Percentiles rank a stretch among this genome's conserved stretches.
Conservation (phyloP, 2,113 vertebrate genomes). For the Thamnophis sirtalis region DNA sequence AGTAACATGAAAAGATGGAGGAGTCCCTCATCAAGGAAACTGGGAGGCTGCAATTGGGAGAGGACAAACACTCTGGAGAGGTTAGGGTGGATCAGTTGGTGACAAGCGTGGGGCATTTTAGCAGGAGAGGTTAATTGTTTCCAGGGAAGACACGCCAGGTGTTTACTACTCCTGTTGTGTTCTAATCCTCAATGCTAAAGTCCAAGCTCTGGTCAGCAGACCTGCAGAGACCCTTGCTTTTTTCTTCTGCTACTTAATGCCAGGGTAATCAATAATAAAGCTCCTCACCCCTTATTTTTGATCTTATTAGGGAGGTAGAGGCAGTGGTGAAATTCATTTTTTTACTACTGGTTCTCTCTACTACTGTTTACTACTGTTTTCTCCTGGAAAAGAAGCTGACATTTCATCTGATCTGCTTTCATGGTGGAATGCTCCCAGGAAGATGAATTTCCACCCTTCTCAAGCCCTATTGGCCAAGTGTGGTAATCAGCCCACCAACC, state of each 20-base stretch:
- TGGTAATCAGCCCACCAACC: constrained; percentile 8
- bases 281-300: not conserved
- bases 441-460: constrained; percentile 16
- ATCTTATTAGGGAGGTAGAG: not conserved
- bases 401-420: not conserved
- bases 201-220: not conserved
- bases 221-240: not conserved
- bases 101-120: not conserved
- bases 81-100: not conserved
- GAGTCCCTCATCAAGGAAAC: not conserved
- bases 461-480: not conserved
- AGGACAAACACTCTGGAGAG: not conserved
- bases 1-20: not conserved
- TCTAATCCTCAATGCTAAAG: not conserved
- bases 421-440: not conserved
- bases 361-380: too few relatives aligned
- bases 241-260: not conserved
- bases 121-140: not conserved
- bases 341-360: too few relatives aligned
- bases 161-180: not conserved
- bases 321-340: too few relatives aligned
- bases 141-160: not conserved
- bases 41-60: not conserved
- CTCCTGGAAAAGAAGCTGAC: constrained; percentile 4
- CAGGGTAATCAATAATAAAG: not conserved